Conservation (phyloP, 1,140 invertebrate genomes). For the Drosophila ercepeae region DNA sequence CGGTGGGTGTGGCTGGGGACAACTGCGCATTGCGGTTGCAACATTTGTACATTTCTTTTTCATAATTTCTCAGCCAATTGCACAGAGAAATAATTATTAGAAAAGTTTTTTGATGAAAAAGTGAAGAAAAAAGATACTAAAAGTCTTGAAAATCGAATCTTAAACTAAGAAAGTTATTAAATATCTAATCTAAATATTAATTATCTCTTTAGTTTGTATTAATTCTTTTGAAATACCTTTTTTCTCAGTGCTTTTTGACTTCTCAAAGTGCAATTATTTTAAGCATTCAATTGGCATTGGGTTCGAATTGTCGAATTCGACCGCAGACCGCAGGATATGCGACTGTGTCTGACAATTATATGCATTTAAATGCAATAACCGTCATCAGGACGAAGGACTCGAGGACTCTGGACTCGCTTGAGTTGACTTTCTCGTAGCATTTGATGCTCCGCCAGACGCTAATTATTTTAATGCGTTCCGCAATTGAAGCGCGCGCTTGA, state of each 20-base stretch:
- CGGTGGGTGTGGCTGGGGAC: conserved; percentile 38
- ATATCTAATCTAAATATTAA: background rate
- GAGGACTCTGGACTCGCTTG: background rate
- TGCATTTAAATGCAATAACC: conserved; percentile 82
- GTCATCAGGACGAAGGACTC: conserved; percentile 59
- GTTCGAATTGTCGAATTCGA: conserved; percentile 48
- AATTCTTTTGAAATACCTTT: background rate
- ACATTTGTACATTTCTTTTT: conserved; percentile 62
- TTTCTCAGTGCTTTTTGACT: conserved; percentile 7
- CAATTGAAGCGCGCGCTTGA: conserved; percentile 77
- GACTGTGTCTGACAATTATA: conserved; percentile 62
- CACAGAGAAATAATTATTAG: conserved; percentile 1
- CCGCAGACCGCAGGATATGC: conserved; percentile 74
- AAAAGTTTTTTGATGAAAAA: no score
- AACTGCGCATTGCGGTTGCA: conserved; percentile 79
- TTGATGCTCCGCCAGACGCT: conserved; percentile 53
- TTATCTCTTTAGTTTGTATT: background rate
- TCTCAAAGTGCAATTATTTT: conserved; percentile 69
- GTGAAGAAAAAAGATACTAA: no score
- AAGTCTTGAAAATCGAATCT: no score
- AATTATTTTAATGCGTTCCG: conserved; percentile 73
- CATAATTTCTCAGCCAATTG: conserved; percentile 19
- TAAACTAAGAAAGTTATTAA: no score
- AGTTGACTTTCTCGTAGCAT: conserved; percentile 30
- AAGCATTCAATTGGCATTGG: conserved; percentile 74